Evolutionary conservation across 2,797 vertebrate species (phyloP), one percentile per base, ranked within the genome.

Genomic region (Spinus pinus): DNA sequence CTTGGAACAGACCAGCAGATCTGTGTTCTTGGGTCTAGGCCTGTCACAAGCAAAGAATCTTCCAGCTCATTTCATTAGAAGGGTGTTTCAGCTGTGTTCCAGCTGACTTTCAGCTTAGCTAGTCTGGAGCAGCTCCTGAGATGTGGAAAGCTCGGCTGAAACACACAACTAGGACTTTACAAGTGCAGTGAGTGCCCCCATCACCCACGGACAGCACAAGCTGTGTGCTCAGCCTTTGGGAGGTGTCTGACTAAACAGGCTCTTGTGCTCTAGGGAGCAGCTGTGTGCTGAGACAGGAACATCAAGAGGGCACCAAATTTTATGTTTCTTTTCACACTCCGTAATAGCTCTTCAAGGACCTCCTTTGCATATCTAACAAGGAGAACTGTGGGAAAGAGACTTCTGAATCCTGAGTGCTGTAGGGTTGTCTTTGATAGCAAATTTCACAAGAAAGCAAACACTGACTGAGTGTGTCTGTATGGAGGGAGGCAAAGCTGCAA

Each of bases 391-490:
- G 53, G 61, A 87, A 72, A 73, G 69, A 86, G 62, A 12, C n/a
- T 81, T 41, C 17, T 30, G 80, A 65, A n/a, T 57, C 19, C 23
- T n/a, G 9, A 61, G 12, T 47, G 47, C 86, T 77, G 24, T 57
- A n/a, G 41, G 57, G 53, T n/a, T 93, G 57, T 66, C 60, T 91
- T 77, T 83, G 80, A 74, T 23, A 81, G 58, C 10, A 39, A 62
- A 41, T 95, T 88, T 84, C 70, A 92, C 57, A 64, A 3, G 42
- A 50, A 65, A 28, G 14, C 23, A 87, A 94, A 77, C 37, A 33
- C 37, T 27, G 44, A 33, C 41, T 24, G 44, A 7, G 30, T 30
- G 42, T 35, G 54, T 37, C 80, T 65, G 0, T 11, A 16, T 5
- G 14, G 71, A 69, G 22, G 3, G 58, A 51, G 49, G 14, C 2